Base-by-base conservation (phyloP, 1,140 invertebrate genomes). In the Oncopodura yosiiana region DNA sequence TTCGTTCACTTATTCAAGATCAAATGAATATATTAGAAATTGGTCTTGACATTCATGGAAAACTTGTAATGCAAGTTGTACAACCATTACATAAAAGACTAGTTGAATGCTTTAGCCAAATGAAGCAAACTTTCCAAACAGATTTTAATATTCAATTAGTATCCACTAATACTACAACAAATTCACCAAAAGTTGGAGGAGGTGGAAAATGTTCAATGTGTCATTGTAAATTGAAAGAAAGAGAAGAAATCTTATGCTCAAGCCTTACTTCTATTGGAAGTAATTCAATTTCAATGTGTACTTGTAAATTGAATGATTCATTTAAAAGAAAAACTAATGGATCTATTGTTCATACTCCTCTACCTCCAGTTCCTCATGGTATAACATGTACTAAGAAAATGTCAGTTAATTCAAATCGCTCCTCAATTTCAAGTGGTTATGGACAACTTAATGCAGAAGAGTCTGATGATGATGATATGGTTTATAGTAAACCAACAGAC, bases 31-130 rank as follows among this genome's bases (percentile, higher is more conserved):
- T 94, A 0, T 70, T 94, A 2, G 87, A 93, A 62, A 79, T 79
- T 30, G 88, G 84, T 1, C 68, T 94, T 0, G 71, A 79, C 12
- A 68, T 94, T 11, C 89, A 95, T 68, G 87, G 84, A 0, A 78
- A 83, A 61, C 72, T 94, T 32, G 88, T 86, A 2, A 85, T 89
- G 0, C 66, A 78, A 0, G 85, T 83, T 12, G 83, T 94, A 1
- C 83, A 86, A 56, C 90, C 90, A 1, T 67, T 96, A 24, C 91
- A 95, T 63, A 82, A 85, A 62, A 77, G 86, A 49, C 71, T 96
- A 5, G 75, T 87, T n/a, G 89, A 93, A 66, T 75, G 86, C 39
- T 90, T 93, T 63, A 79, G 76, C 1, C 82, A 88, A 61, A 73
- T 93, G 34, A 81, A 83, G 38, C 51, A 23, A 39, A 54, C 36